Conservation (phyloP, 2,113 vertebrate genomes). For the Budorcas taxicolor region DNA sequence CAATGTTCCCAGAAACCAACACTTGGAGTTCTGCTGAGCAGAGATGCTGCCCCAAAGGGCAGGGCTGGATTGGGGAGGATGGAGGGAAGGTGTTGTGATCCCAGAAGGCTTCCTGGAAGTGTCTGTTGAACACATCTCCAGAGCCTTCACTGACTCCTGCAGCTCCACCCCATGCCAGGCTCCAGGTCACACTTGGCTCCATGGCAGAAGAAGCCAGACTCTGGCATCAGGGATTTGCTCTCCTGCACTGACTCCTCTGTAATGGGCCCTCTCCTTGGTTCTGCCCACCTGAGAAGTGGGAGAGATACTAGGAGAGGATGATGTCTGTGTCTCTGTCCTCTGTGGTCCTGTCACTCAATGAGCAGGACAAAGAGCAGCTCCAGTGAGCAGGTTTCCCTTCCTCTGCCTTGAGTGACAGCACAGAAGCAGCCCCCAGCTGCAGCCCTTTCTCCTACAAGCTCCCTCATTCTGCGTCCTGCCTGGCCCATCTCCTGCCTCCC, state of each 20-base stretch:
- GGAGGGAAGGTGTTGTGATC: not conserved
- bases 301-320: not conserved
- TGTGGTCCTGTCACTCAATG: not conserved
- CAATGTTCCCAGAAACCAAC: slow-evolving; percentile 84
- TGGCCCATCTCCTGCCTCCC: not conserved
- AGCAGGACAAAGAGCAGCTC: not conserved
- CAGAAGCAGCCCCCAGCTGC: not conserved
- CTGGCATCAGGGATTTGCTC: not conserved
- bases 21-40: slow-evolving; percentile 86
- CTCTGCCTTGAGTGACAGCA: not conserved
- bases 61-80: not conserved
- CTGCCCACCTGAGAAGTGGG: not conserved
- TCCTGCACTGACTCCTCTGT: not conserved
- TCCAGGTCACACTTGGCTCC: not conserved
- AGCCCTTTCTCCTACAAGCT: not conserved
- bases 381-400: not conserved
- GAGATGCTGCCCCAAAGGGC: not conserved
- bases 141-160: not conserved
- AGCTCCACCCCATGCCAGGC: not conserved
- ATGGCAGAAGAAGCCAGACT: not conserved
- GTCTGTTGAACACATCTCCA: not conserved
- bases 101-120: not conserved
- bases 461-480: not conserved
- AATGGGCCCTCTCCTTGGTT: not conserved
- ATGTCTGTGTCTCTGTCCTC: not conserved